Percentiles rank a stretch among this genome's conserved stretches.
phyloP scores from a whole-genome alignment of 2,113 vertebrate species.

The Myodes glareolus region DNA sequence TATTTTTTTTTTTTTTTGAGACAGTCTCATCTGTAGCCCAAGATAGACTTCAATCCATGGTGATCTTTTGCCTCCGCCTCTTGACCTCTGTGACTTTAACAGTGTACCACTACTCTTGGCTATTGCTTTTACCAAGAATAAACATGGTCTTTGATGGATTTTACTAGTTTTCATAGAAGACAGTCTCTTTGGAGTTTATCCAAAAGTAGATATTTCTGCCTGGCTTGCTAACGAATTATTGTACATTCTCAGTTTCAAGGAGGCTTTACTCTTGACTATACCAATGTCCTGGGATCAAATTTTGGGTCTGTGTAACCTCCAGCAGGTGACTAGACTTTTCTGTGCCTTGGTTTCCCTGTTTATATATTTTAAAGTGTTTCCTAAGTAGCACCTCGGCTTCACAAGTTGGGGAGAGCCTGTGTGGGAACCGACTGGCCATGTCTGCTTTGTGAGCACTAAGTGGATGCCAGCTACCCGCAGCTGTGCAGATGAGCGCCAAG shows the following conservation, averaged over 20 bases:
- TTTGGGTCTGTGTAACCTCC: not conserved
- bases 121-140: not conserved
- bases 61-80: not conserved
- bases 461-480: not conserved
- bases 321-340: not conserved
- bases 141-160: not conserved
- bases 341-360: not conserved
- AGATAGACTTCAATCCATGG: not conserved
- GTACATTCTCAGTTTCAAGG: not conserved
- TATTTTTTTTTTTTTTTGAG: not conserved
- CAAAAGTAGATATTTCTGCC: not conserved
- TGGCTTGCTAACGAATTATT: no score
- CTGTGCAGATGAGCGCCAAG: not conserved
- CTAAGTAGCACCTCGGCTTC: rapidly evolving
- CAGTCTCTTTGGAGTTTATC: not conserved
- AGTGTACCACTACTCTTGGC: not conserved
- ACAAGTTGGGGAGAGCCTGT: rapidly evolving
- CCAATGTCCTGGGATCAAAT: not conserved
- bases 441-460: not conserved
- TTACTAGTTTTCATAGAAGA: not conserved
- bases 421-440: not conserved
- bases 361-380: not conserved
- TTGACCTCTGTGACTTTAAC: no score
- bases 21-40: not conserved
- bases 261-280: not conserved